Evolutionary conservation across 2,797 vertebrate genomes (phyloP), one percentile per base, ranked within the genome.

Genomic region (Sylvilagus floridanus): DNA sequence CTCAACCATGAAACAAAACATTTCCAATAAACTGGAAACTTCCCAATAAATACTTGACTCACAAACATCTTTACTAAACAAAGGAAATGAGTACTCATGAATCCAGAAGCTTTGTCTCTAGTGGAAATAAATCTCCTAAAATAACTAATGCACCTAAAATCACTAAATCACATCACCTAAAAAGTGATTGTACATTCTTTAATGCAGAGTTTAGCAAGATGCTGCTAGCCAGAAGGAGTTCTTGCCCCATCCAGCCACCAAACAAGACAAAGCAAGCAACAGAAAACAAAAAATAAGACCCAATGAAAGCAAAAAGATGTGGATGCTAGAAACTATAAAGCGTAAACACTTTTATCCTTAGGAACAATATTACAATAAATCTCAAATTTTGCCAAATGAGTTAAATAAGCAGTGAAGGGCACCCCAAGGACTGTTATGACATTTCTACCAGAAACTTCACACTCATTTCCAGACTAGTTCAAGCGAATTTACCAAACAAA

Each of bases 391-490:
- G 24, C 82, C 35, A 54, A n/a, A 5, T 28, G 60, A 79, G 47
- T 24, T 76, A 79, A 91, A 17, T 84, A 69, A 69, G 32, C 5
- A 90, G 0, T 37, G 37, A 17, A 89, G 17, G 57, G 9, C 14
- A 87, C 22, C 8, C 42, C 8, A 73, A 17, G 11, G n/a, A 79
- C 24, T 65, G 19, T 81, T 82, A 91, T 17, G 50, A 66, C 32
- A 71, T 76, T 86, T 86, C 60, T 73, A 86, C 65, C 71, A 79
- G 32, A 88, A 91, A 87, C 4, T 62, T 90, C 68, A 75, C 16
- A 72, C 47, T 96, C 60, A 75, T 71, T 86, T 90, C n/a, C 72
- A 96, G 42, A 68, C 28, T 50, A 82, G 76, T 26, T 84, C 50
- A 95, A 87, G 24, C 69, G 79, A 83, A 50, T 14, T 88, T 79